Base-by-base conservation (phyloP, 2,888 invertebrate species). In the Dryobotodes eremita region DNA sequence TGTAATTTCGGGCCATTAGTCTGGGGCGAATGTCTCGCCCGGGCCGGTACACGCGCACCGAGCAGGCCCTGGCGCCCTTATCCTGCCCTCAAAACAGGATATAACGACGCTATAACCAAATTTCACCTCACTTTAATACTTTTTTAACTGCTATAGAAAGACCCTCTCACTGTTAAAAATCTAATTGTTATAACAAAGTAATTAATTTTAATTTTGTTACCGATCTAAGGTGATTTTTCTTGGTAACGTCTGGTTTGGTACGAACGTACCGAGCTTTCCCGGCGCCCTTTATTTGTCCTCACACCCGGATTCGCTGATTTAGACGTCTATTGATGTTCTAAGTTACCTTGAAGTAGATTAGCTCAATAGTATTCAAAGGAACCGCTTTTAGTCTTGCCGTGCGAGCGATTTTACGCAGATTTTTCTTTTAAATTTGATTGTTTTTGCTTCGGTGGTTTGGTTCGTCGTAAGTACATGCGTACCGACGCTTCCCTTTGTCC, bases 1-100 rank as follows among this genome's bases (percentile, higher is more conserved):
- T 89, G 75, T 75, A 71, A 62, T 53, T 72, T 74, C n/a, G 61
- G 23, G 36, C 66, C 20, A 57, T 77, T 89, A 77, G 62, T 89
- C 88, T 89, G 78, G 84, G 88, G 23, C 76, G 26, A 42, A 46
- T 76, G 90, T 89, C 90, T 87, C 84, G 90, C 77, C 42, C 87
- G 84, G 75, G 66, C 82, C 68, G 77, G 92, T 91, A 83, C 92
- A 75, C 65, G 48, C 78, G 92, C 80, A 92, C 92, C 86, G 90
- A 90, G 89, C 80, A 71, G 53, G 77, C 59, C 88, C 89, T 82
- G 78, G 82, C 89, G 92, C 89, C 92, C 91, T 89, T 87, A 83
- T 81, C 69, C 62, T 83, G 90, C 88, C 90, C 89, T 87, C 75
- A 82, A 59, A 72, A 75, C 84, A 88, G 89, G 87, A 89, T 86